These are phyloP conservation scores for Lophius piscatorius DNA, from an alignment of 2,113 vertebrate species.

Conservation along the genomic window DNA sequence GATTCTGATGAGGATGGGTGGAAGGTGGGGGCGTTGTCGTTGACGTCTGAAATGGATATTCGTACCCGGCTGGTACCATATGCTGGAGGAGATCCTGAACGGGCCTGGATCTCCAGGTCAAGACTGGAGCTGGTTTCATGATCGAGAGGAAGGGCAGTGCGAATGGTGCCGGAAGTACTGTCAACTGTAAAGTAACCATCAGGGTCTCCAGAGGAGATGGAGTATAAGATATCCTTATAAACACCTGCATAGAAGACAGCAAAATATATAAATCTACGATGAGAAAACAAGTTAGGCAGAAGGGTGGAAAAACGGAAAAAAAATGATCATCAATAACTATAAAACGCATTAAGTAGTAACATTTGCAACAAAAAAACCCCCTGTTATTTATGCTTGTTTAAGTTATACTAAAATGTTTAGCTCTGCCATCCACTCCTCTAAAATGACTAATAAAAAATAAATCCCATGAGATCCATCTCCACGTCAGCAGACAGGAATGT, in stretches of 20 bases:
- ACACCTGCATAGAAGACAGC: conserved; percentile 71
- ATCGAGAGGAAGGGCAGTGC: conserved; percentile 86
- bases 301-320: background rate
- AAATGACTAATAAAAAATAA: no score
- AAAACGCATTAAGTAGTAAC: no score
- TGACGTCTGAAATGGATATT: conserved; percentile 88
- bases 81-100: conserved; percentile 88
- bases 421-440: no score
- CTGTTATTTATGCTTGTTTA: no score
- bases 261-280: background rate
- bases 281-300: no score
- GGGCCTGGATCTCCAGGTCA: conserved; percentile 89
- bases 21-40: conserved; percentile 90
- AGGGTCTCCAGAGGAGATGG: conserved; percentile 92
- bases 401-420: no score
- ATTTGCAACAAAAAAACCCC: no score
- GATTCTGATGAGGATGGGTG: conserved; percentile 87
- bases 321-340: no score
- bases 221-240: conserved; percentile 85
- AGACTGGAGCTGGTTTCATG: conserved; percentile 87
- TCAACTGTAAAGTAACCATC: conserved; percentile 90
- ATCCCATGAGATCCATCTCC: no score
- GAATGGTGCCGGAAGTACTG: conserved; percentile 83
- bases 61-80: conserved; percentile 86
- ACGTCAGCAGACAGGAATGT: no score